Base-by-base conservation (phyloP, 1,140 invertebrate genomes). In the Philaenus spumarius region DNA sequence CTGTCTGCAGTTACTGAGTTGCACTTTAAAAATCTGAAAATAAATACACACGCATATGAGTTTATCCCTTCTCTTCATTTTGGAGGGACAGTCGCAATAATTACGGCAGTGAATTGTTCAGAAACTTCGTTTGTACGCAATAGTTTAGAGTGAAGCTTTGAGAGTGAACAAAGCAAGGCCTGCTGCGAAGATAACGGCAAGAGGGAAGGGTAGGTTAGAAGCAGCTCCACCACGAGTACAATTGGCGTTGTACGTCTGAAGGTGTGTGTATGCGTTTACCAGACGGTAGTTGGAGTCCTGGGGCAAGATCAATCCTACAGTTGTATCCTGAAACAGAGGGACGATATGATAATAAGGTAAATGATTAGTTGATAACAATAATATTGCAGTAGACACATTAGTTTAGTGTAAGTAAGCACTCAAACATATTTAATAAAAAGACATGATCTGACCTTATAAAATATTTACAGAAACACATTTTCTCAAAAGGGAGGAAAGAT, bases 191-290 rank as follows among this genome's bases (percentile, higher is more conserved):
- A 30, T 30, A 30, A 30, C 9, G 3, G 3, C 26, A 30, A 30
- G 9, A 30, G 26, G 26, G 3, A 30, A 9, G 3, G 26, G 26
- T 9, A 30, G 26, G 26, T 30, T 30, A 4, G 26, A 30, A 9
- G 26, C 9, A 30, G 26, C 26, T 30, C 26, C 26, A 30, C 26
- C 26, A 9, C 26, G 26, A 30, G 26, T 30, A 9, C 26, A 30
- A 9, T 30, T 30, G 9, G 26, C 26, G 30, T 53, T 53, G 34
- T 37, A 17, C 4, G 35, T 15, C 37, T 53, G 50, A 2, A 53
- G 50, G 22, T 53, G 14, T 20, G 22, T 53, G 50, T 53, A 53
- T 19, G 12, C 22, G 34, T 53, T 53, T 7, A 53, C 50, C 12
- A 17, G 37, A 2, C 30, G 22, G 23, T 39, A 53, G 11, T 35